A percentile compares a stretch with the other conserved stretches of the same genome.
These are phyloP conservation scores for Gambusia holbrooki DNA, from an alignment of 2,113 vertebrate species.

Conservation along the genomic window DNA sequence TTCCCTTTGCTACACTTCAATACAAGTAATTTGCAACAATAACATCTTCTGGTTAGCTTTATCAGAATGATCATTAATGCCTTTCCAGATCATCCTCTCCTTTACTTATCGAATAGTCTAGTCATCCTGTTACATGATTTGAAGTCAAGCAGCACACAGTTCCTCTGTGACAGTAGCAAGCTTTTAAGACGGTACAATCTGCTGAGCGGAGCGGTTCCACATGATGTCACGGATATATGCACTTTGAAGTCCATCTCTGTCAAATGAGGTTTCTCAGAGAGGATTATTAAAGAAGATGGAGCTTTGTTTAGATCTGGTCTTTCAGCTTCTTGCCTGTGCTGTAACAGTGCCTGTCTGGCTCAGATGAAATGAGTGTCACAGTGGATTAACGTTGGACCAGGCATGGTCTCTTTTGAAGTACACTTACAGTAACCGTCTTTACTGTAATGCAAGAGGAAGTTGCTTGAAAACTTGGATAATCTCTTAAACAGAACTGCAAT, in stretches of 20 bases:
- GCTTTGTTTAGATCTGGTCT: neutral
- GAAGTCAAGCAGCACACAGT: conserved; percentile 8
- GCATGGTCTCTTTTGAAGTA: neutral
- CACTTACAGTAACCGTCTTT: neutral
- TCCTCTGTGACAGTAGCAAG: neutral
- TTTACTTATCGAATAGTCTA: neutral
- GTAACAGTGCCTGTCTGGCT: neutral
- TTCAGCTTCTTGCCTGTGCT: neutral
- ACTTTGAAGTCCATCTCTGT: conserved; percentile 25
- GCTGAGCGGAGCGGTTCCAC: conserved; percentile 4
- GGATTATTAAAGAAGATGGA: neutral
- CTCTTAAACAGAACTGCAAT: neutral
- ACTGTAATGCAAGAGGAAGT: neutral
- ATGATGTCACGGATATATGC: neutral
- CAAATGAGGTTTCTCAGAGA: conserved; percentile 21
- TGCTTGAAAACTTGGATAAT: neutral
- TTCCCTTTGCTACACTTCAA: no score
- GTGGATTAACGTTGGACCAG: conserved; percentile 1
- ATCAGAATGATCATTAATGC: neutral
- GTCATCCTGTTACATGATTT: conserved; percentile 12
- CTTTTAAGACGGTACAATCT: neutral
- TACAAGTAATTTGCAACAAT: no score
- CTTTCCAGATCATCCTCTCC: neutral
- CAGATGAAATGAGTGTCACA: conserved; percentile 3
- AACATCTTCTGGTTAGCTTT: no score